Evolutionary conservation across 2,797 vertebrate genomes (phyloP).

Genomic region (Toxotes lorentzi): DNA sequence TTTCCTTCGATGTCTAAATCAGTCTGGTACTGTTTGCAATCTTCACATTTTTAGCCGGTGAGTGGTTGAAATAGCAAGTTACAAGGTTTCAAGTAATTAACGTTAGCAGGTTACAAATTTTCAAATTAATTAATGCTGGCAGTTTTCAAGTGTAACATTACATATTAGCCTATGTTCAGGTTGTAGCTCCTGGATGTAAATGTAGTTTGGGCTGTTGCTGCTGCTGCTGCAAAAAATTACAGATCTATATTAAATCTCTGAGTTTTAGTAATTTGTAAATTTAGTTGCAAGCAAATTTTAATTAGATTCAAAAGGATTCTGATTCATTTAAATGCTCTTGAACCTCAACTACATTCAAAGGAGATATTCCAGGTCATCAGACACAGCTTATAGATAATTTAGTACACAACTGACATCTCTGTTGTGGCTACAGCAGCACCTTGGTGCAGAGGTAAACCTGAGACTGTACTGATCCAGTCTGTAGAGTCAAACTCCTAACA

Average conservation of each 20-base stretch:
- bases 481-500: neutral
- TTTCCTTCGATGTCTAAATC: neutral
- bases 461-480: neutral
- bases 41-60: neutral
- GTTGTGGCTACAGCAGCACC: constrained; percentile 1
- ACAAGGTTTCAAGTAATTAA: neutral
- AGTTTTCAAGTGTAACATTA: neutral
- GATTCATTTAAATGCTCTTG: neutral
- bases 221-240: neutral
- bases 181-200: neutral
- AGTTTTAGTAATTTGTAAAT: neutral
- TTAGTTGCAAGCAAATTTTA: neutral
- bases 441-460: neutral
- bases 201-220: neutral
- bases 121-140: neutral
- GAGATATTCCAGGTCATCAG: neutral
- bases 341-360: neutral
- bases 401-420: neutral
- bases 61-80: neutral
- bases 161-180: neutral
- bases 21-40: neutral
- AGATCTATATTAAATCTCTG: neutral
- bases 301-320: neutral
- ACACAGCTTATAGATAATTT: constrained; percentile 17
- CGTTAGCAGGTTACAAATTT: rapidly evolving